Percentiles rank a stretch among this genome's conserved stretches.
Conservation (phyloP, 2,797 vertebrate species). For the Phoeniculus purpureus region DNA sequence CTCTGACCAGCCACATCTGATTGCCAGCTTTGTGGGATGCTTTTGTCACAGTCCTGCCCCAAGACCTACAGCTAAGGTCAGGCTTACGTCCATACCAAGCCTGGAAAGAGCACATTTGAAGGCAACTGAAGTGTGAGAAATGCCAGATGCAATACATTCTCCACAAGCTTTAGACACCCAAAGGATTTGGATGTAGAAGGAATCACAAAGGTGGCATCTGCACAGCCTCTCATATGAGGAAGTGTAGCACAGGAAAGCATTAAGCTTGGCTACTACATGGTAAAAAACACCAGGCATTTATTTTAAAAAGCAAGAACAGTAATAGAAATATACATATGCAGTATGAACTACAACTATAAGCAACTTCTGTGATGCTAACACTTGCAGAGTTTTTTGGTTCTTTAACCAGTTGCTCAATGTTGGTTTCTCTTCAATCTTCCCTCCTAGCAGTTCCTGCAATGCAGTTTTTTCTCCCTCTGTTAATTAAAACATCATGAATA, state of each 20-base stretch:
- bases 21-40: not conserved
- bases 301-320: not conserved
- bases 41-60: not conserved
- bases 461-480: not conserved
- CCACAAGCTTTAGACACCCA: not conserved
- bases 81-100: not conserved
- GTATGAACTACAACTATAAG: not conserved
- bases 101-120: not conserved
- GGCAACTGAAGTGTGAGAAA: not conserved
- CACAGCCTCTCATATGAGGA: not conserved
- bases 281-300: not conserved
- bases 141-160: not conserved
- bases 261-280: not conserved
- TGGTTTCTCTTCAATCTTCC: not conserved
- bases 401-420: not conserved
- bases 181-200: not conserved
- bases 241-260: not conserved
- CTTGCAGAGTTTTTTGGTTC: not conserved
- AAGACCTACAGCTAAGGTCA: not conserved
- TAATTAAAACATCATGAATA: conserved; percentile 2
- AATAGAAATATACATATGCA: not conserved
- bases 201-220: not conserved
- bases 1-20: not conserved
- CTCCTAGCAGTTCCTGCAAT: not conserved
- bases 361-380: not conserved